Base-by-base conservation (phyloP, 1,140 invertebrate species). In the Hirudo medicinalis region DNA sequence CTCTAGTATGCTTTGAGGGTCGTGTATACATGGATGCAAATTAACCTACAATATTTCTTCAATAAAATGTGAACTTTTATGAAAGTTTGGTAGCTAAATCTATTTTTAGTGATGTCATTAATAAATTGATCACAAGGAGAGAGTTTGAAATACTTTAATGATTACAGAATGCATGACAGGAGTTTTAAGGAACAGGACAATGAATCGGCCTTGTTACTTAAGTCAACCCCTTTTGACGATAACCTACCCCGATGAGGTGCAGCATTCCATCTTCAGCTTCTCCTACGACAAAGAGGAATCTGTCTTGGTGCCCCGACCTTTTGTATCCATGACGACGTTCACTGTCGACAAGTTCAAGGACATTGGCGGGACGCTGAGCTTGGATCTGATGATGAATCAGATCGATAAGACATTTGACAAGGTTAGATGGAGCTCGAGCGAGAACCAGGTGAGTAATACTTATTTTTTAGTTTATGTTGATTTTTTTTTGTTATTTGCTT, bases 311-410 rank as follows among this genome's bases (percentile, higher is more conserved):
- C 57, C 57, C 57, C 57, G 57, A 22, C 57, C 57, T 13, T 32
- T 63, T 13, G 57, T 63, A 0, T 25, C 57, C 57, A 63, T 63
- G 57, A 63, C 57, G 29, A 63, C 57, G 29, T 63, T 63, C 29
- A 20, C 0, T 11, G 57, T 63, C 29, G 57, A 63, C 57, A 32
- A 25, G 22, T 15, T 63, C 11, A 63, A 32, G 57, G 57, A 63
- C 29, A 20, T 63, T 11, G 57, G 57, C 11, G 57, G 57, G 22
- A 63, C 57, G 1, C 29, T 63, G 29, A 32, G 22, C 19, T 25
- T 63, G 57, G 57, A 63, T 22, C 29, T 63, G 22, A 63, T 15
- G 22, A 6, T 63, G 22, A 63, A 25, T 63, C 57, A 4, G 9
- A 22, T 63, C 29, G 22, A 22, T n/a, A 13, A 11, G 57, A 15